These are phyloP conservation scores for Neofelis nebulosa DNA, from an alignment of 2,113 vertebrate species.

Conservation along the genomic window DNA sequence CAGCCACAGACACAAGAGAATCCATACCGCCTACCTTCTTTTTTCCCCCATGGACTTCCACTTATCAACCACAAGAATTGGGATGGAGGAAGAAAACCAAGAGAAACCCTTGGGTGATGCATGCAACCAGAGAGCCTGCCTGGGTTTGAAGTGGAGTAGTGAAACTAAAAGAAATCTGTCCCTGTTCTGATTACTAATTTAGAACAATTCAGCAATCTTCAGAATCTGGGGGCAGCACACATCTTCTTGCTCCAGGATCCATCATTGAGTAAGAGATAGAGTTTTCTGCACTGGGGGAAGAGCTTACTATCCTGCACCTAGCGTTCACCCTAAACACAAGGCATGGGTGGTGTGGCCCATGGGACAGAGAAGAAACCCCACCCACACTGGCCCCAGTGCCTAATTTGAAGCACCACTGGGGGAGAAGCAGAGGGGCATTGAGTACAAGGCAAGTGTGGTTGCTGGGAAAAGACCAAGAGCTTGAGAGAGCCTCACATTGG, in stretches of 20 bases:
- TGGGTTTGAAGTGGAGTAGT: not conserved
- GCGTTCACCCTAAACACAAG: no score
- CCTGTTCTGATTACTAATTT: not conserved
- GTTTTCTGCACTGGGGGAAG: not conserved
- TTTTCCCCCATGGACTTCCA: not conserved
- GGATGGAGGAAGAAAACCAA: not conserved
- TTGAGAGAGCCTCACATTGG: not conserved
- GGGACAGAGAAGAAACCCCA: not conserved
- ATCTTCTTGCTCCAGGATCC: not conserved
- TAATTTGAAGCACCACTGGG: no score
- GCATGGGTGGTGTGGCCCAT: not conserved
- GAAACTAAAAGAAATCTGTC: not conserved
- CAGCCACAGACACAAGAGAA: not conserved
- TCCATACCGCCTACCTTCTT: not conserved
- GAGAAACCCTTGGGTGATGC: not conserved
- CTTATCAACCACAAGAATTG: not conserved
- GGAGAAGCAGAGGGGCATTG: not conserved
- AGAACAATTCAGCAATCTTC: not conserved
- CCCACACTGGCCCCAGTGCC: not conserved
- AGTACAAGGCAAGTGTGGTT: not conserved
- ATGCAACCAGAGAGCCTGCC: no score
- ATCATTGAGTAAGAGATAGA: not conserved
- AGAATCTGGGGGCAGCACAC: not conserved
- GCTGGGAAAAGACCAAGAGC: not conserved
- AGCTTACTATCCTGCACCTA: fast-evolving